Conservation (phyloP, 2,888 invertebrate species). For the Ophion obscuratus region DNA sequence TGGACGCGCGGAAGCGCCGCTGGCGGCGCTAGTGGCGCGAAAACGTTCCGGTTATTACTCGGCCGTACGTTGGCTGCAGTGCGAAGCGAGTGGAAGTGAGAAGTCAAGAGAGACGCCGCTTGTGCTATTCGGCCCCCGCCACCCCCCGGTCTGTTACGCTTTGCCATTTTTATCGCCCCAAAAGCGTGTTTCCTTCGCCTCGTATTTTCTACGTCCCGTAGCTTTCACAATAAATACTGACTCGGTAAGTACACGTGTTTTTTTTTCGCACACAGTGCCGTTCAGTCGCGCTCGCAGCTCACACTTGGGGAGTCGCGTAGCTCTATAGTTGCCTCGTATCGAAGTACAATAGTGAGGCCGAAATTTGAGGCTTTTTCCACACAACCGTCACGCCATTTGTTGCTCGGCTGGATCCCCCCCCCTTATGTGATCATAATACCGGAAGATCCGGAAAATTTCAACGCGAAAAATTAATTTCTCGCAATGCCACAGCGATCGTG, state of each 20-base stretch:
- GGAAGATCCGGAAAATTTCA: not conserved
- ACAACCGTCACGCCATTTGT: slow-evolving; percentile 69
- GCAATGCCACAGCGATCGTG: not conserved
- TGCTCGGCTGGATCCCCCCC: slow-evolving; percentile 28
- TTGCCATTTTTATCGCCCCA: slow-evolving; percentile 78
- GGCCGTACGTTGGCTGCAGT: slow-evolving; percentile 65
- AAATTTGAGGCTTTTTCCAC: slow-evolving; percentile 26
- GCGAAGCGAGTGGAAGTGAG: slow-evolving; percentile 43
- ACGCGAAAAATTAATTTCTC: not conserved
- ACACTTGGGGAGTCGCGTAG: not conserved
- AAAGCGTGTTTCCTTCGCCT: slow-evolving; percentile 76
- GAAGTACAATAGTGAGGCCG: slow-evolving; percentile 6
- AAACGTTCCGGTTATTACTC: slow-evolving; percentile 13
- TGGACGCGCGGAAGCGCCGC: not conserved
- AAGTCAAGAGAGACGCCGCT: slow-evolving; percentile 72
- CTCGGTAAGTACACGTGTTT: slow-evolving; percentile 75
- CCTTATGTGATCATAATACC: not conserved
- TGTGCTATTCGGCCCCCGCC: slow-evolving; percentile 59
- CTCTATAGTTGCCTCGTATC: not conserved
- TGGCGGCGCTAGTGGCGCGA: slow-evolving; percentile 38
- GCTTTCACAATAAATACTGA: slow-evolving; percentile 76
- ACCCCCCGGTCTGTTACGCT: slow-evolving; percentile 71
- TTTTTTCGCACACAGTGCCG: not conserved
- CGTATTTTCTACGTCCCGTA: slow-evolving; percentile 73
- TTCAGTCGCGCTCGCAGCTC: not conserved